Percentiles rank a stretch among this genome's conserved stretches.
Conservation (phyloP, 1,140 invertebrate species). For the Nasonia longicornis region DNA sequence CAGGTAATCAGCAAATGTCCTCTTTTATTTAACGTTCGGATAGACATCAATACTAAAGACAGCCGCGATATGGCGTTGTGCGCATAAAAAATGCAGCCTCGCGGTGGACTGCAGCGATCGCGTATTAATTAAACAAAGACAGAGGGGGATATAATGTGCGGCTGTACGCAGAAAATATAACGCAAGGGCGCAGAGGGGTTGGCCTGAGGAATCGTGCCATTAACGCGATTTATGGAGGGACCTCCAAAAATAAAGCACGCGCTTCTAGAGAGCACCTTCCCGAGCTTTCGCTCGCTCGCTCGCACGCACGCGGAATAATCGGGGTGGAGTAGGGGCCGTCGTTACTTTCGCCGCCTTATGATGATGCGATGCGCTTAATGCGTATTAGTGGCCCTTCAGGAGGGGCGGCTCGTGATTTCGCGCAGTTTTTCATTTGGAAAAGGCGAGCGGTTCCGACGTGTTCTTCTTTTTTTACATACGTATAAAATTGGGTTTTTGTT, state of each 20-base stretch:
- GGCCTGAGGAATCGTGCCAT: constrained; percentile 58
- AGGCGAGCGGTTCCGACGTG: too few relatives aligned
- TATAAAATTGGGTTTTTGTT: too few relatives aligned
- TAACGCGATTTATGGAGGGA: constrained; percentile 57
- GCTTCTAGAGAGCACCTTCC: not conserved
- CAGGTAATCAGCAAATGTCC: not conserved
- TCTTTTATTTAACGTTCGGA: not conserved
- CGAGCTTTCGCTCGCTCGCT: not conserved
- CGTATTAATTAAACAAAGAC: constrained; percentile 15
- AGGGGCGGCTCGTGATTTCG: too few relatives aligned
- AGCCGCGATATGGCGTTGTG: not conserved
- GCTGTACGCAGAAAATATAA: not conserved
- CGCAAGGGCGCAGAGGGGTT: not conserved
- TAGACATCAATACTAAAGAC: not conserved
- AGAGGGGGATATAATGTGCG: not conserved
- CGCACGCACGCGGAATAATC: not conserved
- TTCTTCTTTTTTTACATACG: too few relatives aligned
- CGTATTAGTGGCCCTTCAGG: too few relatives aligned
- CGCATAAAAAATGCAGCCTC: not conserved
- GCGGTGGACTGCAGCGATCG: not conserved
- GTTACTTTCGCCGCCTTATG: not conserved
- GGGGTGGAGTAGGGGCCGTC: not conserved
- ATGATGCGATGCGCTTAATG: not conserved
- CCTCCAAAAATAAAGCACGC: constrained; percentile 55
- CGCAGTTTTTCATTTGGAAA: too few relatives aligned